Conservation (phyloP, 35 echinoderm and acorn worm genomes). For the Acanthaster planci region DNA sequence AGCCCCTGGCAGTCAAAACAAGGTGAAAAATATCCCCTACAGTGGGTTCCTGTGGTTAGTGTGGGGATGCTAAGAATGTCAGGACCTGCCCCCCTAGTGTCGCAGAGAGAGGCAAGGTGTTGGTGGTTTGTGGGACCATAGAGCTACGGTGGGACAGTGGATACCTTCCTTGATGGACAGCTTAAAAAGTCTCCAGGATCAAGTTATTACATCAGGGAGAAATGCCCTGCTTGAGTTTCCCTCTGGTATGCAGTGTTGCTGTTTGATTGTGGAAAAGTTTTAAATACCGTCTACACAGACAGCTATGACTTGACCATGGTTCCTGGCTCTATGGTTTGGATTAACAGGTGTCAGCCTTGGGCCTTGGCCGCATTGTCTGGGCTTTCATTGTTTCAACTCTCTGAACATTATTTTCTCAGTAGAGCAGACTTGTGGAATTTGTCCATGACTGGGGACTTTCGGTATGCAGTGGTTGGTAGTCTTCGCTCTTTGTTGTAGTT, state of each 20-base stretch:
- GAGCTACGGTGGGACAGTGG: no score
- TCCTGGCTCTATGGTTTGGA: no score
- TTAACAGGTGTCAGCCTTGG: no score
- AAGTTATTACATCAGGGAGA: no score
- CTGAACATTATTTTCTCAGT: neutral
- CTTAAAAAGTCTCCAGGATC: no score
- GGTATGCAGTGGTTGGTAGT: neutral
- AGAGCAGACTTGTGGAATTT: neutral
- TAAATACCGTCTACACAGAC: no score
- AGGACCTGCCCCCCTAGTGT: neutral
- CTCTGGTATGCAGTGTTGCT: no score
- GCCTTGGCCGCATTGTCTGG: neutral
- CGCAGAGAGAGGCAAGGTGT: neutral
- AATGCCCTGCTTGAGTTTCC: no score
- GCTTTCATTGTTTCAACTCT: neutral
- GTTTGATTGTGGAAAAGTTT: no score
- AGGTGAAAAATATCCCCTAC: neutral
- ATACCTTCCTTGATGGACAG: no score
- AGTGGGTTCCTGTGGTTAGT: neutral
- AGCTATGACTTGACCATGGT: no score
- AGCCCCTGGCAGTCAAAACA: conserved; percentile 27
- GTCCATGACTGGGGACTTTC: neutral
- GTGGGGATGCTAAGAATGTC: conserved; percentile 8
- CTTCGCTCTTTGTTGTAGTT: neutral
- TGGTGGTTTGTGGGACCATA: no score